A percentile compares a stretch with the other conserved stretches of the same genome.
phyloP scores from a whole-genome alignment of 1,140 invertebrate genomes.

The Gryon sp. region DNA sequence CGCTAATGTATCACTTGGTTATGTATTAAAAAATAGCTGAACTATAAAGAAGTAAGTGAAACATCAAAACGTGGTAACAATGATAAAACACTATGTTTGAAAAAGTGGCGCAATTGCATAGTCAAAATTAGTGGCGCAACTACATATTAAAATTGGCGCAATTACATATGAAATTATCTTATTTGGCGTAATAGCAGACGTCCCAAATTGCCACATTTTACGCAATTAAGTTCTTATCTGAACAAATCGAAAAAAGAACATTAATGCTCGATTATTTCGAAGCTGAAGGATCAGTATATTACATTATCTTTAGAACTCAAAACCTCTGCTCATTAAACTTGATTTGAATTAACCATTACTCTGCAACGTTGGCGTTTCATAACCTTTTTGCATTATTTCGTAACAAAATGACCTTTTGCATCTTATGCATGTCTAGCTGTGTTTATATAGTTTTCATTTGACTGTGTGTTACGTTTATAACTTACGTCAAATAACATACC shows the following conservation, averaged over 20 bases:
- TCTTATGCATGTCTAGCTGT: background rate
- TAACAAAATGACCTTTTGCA: slow-evolving; percentile 33
- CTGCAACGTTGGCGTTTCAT: slow-evolving; percentile 28
- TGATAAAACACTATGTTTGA: no score
- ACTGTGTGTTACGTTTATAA: no score
- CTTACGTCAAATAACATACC: no score
- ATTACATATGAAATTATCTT: no score
- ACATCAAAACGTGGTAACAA: no score
- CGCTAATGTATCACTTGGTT: no score
- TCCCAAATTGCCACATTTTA: slow-evolving; percentile 9
- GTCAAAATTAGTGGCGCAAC: no score
- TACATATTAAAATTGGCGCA: no score
- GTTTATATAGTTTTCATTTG: no score
- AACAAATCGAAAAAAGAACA: background rate
- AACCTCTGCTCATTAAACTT: slow-evolving; percentile 32
- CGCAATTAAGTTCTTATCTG: slow-evolving; percentile 8
- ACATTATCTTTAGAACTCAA: slow-evolving; percentile 10
- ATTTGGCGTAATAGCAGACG: slow-evolving; percentile 13
- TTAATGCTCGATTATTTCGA: background rate
- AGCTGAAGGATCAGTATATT: slow-evolving; percentile 21
- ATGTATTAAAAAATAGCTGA: no score
- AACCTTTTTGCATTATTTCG: slow-evolving; percentile 28
- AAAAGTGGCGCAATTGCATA: no score
- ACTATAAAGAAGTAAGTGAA: no score
- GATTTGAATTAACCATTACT: slow-evolving; percentile 45